These are phyloP conservation scores for Clarias platycephalus DNA, from an alignment of 2,797 vertebrate genomes.

Conservation along the genomic window DNA sequence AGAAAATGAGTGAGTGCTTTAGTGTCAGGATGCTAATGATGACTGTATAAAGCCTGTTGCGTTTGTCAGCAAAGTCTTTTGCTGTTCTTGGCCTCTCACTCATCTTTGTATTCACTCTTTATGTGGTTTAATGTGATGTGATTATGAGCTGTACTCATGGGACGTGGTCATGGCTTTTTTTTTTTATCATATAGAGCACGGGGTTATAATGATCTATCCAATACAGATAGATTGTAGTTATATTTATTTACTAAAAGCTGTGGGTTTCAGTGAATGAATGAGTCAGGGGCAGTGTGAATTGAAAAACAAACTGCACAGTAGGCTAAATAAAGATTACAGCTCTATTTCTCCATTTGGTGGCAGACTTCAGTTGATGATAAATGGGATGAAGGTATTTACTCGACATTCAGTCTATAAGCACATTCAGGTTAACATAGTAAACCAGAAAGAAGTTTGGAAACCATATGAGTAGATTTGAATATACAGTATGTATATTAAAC, in stretches of 20 bases:
- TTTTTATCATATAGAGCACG: neutral
- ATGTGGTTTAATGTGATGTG: neutral
- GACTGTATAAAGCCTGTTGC: neutral
- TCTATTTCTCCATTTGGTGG: constrained; percentile 2
- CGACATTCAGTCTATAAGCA: neutral
- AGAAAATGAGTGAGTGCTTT: neutral
- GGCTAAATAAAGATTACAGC: neutral
- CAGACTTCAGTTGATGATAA: neutral
- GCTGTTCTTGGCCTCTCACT: neutral
- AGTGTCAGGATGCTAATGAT: neutral
- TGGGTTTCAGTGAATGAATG: neutral
- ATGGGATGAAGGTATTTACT: neutral
- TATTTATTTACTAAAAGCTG: constrained; percentile 5
- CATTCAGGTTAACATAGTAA: neutral
- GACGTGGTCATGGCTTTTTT: neutral
- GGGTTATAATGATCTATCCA: neutral
- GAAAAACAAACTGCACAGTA: neutral
- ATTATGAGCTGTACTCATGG: neutral
- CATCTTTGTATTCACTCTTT: neutral
- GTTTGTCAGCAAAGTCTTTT: neutral
- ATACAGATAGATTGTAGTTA: neutral
- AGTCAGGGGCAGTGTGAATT: neutral
- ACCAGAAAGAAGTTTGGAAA: neutral
- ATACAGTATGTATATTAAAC: neutral
- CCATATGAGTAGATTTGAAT: neutral